Percentiles rank a stretch among this genome's conserved stretches.
Evolutionary conservation across 2,797 vertebrate genomes (phyloP).

Genomic region (Tinamus major): DNA sequence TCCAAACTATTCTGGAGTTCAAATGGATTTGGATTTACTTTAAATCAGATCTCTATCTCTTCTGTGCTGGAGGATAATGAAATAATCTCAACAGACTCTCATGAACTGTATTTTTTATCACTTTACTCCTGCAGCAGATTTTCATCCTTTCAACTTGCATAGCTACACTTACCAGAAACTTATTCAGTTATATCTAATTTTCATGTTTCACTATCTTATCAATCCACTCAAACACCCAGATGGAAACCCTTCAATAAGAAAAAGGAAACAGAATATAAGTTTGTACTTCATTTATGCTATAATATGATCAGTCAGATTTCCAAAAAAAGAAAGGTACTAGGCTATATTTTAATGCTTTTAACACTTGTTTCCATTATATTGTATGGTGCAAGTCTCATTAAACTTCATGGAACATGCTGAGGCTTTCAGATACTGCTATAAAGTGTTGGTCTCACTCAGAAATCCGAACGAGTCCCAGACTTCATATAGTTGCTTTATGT

Average conservation of each 20-base stretch:
- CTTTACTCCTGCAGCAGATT: neutral
- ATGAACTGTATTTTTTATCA: neutral
- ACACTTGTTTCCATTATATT: neutral
- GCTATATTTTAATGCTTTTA: neutral
- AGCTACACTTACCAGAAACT: neutral
- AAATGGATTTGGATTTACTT: neutral
- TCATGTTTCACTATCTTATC: slow-evolving; percentile 22
- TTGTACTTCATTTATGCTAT: no score
- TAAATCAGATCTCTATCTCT: slow-evolving; percentile 6
- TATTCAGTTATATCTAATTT: slow-evolving; percentile 10
- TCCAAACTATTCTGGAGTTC: neutral
- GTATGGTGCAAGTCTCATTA: neutral
- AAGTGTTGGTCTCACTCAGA: neutral
- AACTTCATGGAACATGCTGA: neutral
- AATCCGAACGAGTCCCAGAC: neutral
- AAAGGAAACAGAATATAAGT: no score
- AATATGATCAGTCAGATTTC: neutral
- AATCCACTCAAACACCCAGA: neutral
- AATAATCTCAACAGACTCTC: slow-evolving; percentile 15
- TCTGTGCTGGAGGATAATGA: neutral
- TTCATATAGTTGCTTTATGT: neutral
- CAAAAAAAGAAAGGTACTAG: neutral
- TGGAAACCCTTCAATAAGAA: neutral
- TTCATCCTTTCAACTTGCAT: neutral
- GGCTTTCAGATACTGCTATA: neutral